Evolutionary conservation across 2,888 invertebrate genomes (phyloP).

Genomic region (Rhamphomyia laevipes): DNA sequence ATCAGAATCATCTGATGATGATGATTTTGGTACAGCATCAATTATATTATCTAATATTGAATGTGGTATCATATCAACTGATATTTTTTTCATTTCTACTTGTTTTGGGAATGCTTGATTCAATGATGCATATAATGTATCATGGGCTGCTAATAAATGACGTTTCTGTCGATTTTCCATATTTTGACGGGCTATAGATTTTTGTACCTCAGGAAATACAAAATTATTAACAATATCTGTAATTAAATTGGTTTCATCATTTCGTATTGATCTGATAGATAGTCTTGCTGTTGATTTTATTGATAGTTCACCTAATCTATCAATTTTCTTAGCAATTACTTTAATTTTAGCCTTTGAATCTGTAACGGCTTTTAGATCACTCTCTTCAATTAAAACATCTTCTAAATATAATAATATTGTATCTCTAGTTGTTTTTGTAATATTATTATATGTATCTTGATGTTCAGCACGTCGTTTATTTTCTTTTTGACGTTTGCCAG

Average conservation of each 20-base stretch:
- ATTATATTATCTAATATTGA: too few species aligned
- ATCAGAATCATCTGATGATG: constrained; percentile 4
- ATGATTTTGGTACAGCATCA: background rate
- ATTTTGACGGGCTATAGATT: background rate
- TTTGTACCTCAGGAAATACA: background rate
- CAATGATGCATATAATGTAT: constrained; percentile 29
- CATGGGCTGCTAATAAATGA: constrained; percentile 35
- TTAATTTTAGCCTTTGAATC: constrained; percentile 43
- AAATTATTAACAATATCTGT: background rate
- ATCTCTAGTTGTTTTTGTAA: constrained; percentile 36
- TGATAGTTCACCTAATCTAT: constrained; percentile 23
- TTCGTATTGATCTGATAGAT: too few species aligned
- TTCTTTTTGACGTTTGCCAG: constrained; percentile 66
- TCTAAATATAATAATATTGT: constrained; percentile 51
- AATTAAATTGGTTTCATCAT: background rate
- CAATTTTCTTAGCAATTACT: constrained; percentile 44
- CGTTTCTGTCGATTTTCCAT: constrained; percentile 32
- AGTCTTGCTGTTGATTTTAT: background rate
- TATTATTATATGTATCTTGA: constrained; percentile 69
- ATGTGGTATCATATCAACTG: too few species aligned
- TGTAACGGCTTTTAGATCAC: constrained; percentile 44
- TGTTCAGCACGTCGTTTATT: constrained; percentile 57
- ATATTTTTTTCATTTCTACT: background rate
- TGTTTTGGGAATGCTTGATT: constrained; percentile 11
- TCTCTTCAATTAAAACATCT: constrained; percentile 48